These are phyloP conservation scores for Leptinotarsa texana DNA, from an alignment of 1,140 invertebrate species.

Conservation along the genomic window DNA sequence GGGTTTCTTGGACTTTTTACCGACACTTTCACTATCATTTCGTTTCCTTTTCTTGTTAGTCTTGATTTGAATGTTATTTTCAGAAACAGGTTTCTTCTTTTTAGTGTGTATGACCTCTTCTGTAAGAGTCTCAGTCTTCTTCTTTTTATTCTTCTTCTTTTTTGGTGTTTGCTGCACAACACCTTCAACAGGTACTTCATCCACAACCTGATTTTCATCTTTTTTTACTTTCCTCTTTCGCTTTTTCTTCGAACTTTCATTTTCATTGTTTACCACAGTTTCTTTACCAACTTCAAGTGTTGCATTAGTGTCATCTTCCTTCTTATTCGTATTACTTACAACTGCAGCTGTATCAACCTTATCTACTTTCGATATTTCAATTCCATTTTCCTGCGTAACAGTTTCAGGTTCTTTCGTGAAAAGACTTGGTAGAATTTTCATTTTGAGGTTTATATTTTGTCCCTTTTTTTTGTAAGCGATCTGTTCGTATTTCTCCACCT, in stretches of 20 bases:
- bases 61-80: conserved; percentile 16
- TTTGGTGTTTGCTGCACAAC: conserved; percentile 12
- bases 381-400: conserved; percentile 25
- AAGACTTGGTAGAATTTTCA: conserved; percentile 83
- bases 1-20: conserved; percentile 38
- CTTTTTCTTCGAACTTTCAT: conserved; percentile 9
- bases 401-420: conserved; percentile 56
- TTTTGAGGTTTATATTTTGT: conserved; percentile 73
- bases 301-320: conserved; percentile 25
- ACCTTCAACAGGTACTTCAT: conserved; percentile 18
- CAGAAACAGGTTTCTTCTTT: conserved; percentile 12
- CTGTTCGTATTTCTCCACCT: conserved; percentile 81
- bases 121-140: conserved; percentile 35
- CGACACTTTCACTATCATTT: background rate
- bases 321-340: conserved; percentile 16
- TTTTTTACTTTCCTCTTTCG: background rate
- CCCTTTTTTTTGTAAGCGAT: conserved; percentile 76
- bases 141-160: conserved; percentile 36
- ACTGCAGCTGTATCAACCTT: conserved; percentile 6
- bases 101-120: conserved; percentile 22
- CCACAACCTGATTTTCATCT: conserved; percentile 14
- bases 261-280: conserved; percentile 25
- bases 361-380: background rate
- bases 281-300: conserved; percentile 15
- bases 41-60: conserved; percentile 25